These are phyloP conservation scores for Drosophila yooni DNA, from an alignment of 2,888 invertebrate genomes.

Conservation along the genomic window DNA sequence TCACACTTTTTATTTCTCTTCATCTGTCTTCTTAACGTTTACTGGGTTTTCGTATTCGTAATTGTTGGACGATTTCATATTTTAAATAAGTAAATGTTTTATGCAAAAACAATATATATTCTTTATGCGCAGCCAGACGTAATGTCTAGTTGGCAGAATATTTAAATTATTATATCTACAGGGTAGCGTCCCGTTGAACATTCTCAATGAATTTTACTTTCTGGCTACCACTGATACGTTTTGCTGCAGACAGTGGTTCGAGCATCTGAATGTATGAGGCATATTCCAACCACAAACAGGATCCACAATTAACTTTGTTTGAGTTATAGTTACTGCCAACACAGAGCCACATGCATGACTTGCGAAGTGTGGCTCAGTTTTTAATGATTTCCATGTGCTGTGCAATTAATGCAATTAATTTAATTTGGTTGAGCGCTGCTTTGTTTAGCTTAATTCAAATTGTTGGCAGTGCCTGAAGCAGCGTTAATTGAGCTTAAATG, in stretches of 20 bases:
- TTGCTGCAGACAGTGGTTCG: not conserved
- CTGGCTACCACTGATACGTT: not conserved
- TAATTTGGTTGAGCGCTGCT: conserved; percentile 20
- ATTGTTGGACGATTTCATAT: too few species aligned
- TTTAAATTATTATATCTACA: not conserved
- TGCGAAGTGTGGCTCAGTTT: not conserved
- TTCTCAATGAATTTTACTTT: not conserved
- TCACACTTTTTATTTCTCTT: not conserved
- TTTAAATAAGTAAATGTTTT: not conserved
- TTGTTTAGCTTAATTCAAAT: conserved; percentile 40
- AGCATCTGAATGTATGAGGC: not conserved
- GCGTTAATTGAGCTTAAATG: conserved; percentile 40
- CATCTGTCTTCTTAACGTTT: not conserved
- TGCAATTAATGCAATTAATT: conserved; percentile 36
- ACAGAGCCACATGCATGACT: not conserved
- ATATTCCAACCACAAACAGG: not conserved
- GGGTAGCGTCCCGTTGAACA: not conserved
- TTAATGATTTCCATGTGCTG: not conserved
- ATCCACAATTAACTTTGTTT: not conserved
- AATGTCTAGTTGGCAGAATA: not conserved
- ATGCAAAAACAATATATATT: not conserved
- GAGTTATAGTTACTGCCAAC: not conserved
- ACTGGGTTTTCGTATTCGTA: not conserved
- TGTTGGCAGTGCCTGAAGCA: conserved; percentile 24
- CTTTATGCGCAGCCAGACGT: not conserved